Evolutionary conservation across 2,797 vertebrate genomes (phyloP).

Genomic region (Limnodromus scolopaceus): DNA sequence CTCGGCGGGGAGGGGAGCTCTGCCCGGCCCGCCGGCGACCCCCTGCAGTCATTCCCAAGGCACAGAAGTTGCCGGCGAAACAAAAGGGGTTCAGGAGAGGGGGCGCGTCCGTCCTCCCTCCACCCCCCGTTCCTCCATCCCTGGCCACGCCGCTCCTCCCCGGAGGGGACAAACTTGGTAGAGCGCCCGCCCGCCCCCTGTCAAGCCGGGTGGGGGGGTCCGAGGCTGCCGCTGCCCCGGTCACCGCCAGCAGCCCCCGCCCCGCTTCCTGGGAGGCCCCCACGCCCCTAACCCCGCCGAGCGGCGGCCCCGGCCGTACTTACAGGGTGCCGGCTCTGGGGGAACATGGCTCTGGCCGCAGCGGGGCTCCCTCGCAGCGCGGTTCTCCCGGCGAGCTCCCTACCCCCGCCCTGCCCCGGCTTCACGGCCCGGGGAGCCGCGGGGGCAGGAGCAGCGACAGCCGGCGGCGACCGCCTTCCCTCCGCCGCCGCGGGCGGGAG

Average conservation of each 20-base stretch:
- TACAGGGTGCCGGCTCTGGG: constrained; percentile 95
- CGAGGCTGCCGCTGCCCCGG: no score
- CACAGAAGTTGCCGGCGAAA: neutral
- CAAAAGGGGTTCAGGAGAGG: neutral
- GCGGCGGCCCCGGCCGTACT: constrained; percentile 55
- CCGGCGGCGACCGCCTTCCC: neutral
- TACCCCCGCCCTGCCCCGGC: constrained; percentile 4
- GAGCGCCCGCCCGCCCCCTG: neutral
- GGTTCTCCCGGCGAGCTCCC: constrained; percentile 7
- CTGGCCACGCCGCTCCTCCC: no score
- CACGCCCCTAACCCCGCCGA: neutral
- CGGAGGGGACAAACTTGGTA: neutral
- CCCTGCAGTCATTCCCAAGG: neutral
- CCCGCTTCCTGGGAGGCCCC: neutral
- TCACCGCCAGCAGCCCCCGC: neutral
- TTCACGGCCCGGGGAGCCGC: constrained; percentile 36
- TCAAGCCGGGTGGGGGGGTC: neutral
- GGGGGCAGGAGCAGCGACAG: neutral
- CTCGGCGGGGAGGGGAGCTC: neutral
- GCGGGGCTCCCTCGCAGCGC: constrained; percentile 71
- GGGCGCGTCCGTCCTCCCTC: neutral
- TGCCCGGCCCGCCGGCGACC: neutral
- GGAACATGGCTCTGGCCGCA: constrained; percentile 86
- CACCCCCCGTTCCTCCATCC: no score
- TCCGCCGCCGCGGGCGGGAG: neutral